Conservation (phyloP, 2,888 invertebrate genomes). For the Rhopalosiphum nymphaeae region DNA sequence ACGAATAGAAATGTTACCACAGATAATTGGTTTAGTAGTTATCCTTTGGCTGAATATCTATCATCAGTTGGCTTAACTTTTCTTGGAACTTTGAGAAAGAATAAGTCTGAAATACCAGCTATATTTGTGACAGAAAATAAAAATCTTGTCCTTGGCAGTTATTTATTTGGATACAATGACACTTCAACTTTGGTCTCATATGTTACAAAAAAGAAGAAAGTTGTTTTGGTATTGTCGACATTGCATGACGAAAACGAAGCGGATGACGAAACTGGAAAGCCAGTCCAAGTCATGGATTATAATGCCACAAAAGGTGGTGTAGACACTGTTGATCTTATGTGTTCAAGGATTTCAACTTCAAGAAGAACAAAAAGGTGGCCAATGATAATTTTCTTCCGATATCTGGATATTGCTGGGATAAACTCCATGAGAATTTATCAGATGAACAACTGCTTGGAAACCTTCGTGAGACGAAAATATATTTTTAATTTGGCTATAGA, state of each 20-base stretch:
- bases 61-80: slow-evolving; percentile 66
- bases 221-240: slow-evolving; percentile 68
- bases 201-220: slow-evolving; percentile 67
- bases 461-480: not conserved
- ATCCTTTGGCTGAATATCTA: slow-evolving; percentile 67
- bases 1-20: slow-evolving; percentile 66
- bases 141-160: slow-evolving; percentile 66
- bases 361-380: slow-evolving; percentile 23
- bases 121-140: slow-evolving; percentile 67
- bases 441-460: not conserved
- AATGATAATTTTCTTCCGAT: not conserved
- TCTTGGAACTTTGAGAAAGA: slow-evolving; percentile 66
- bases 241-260: slow-evolving; percentile 67
- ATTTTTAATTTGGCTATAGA: not conserved
- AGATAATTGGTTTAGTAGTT: slow-evolving; percentile 66
- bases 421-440: slow-evolving; percentile 15
- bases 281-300: slow-evolving; percentile 68
- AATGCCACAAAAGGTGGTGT: slow-evolving; percentile 68
- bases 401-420: slow-evolving; percentile 17
- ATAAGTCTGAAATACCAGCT: slow-evolving; percentile 68
- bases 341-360: not conserved
- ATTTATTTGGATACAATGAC: slow-evolving; percentile 68
- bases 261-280: slow-evolving; percentile 67
- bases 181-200: slow-evolving; percentile 68
- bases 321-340: slow-evolving; percentile 67